Conservation (phyloP, 2,888 invertebrate genomes). For the Pyrrhosoma nymphula region DNA sequence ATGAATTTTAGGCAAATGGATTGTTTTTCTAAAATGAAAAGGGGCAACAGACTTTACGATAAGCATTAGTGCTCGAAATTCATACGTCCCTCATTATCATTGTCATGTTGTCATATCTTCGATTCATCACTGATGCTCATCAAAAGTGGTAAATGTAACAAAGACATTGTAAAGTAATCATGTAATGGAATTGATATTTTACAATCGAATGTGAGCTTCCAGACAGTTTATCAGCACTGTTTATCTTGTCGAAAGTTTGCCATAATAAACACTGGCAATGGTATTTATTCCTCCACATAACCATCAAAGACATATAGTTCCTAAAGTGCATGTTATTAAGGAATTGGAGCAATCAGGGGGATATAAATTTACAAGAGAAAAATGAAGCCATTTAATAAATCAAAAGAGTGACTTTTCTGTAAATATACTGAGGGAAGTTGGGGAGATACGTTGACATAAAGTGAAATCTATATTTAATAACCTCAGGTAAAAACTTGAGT, state of each 20-base stretch:
- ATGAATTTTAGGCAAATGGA: not conserved
- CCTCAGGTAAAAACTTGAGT: not conserved
- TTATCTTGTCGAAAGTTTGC: not conserved
- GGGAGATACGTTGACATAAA: not conserved
- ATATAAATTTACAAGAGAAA: not conserved
- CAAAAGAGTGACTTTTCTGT: not conserved
- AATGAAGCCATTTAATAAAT: not conserved
- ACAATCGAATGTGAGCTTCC: not conserved
- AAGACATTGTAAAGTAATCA: not conserved
- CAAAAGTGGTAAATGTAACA: not conserved
- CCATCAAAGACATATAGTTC: not conserved
- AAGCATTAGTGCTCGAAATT: not conserved
- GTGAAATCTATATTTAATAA: not conserved
- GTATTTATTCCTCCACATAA: not conserved
- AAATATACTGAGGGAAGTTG: not conserved
- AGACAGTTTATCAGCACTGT: not conserved
- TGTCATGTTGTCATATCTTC: not conserved
- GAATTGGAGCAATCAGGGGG: not conserved
- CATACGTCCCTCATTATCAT: not conserved
- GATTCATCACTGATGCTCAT: not conserved
- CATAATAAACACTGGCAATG: not conserved
- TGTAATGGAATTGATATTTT: not conserved
- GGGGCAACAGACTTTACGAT: not conserved
- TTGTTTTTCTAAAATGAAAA: not conserved
- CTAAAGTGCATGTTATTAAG: not conserved